Base-by-base conservation (phyloP, 2,797 vertebrate genomes). In the Iguana delicatissima region DNA sequence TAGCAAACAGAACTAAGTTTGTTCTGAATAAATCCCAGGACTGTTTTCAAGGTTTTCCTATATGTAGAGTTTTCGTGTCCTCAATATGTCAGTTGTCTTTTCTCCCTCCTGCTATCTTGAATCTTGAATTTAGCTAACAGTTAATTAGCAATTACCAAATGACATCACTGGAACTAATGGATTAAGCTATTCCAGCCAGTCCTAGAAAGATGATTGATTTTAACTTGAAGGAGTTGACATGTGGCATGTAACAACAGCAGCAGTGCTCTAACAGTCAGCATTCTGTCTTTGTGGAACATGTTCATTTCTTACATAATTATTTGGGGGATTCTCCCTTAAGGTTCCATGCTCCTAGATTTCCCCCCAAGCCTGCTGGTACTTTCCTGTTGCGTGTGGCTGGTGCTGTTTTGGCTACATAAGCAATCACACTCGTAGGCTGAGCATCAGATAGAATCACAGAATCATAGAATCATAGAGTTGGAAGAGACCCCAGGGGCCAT, bases 121-220 rank as follows among this genome's bases (percentile, higher is more conserved):
- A 26, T 73, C 95, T 94, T 92, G 20, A 80, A 35, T 91, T 91
- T 64, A 92, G 81, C 86, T 89, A 80, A 91, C 88, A 88, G 91
- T 92, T 89, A 95, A 90, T 96, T 97, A 95, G 93, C 93, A 96
- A 82, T 81, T 94, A 86, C 80, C n/a, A 93, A 88, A 80, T 96
- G 93, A 93, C 91, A 91, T 95, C 67, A 95, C 90, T 93, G 95
- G 89, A 93, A 93, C 67, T 86, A 94, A 91, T 92, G 94, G 92
- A 92, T 89, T 84, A 89, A 91, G 92, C 84, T 95, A 95, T 91
- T 91, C 94, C 55, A 92, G 22, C 20, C 57, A 88, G 74, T 42
- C 69, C 24, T 92, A 4, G 18, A 85, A 67, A 91, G 85, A 90
- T 79, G 26, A 87, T 76, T 92, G 87, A 91, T 80, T 52, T 69